Evolutionary conservation across 2,797 vertebrate species (phyloP).

Genomic region (Anguilla pacifica): DNA sequence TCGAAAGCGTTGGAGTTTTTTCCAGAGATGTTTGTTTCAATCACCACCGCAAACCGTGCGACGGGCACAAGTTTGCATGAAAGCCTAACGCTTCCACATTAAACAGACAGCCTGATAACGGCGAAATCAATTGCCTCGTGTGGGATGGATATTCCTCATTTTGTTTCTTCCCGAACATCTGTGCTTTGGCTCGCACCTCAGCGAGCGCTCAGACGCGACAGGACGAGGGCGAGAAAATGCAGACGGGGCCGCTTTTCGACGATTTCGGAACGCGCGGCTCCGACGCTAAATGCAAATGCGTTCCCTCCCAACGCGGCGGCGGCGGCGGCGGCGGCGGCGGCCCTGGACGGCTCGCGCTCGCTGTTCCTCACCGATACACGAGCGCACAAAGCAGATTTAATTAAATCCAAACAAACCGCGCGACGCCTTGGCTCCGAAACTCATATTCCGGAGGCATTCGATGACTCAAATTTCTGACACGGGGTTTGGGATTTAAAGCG

Average conservation of each 20-base stretch:
- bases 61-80: neutral
- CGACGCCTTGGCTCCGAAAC: neutral
- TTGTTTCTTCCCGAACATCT: neutral
- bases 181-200: neutral
- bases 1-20: neutral
- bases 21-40: neutral
- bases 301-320: neutral
- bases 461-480: neutral
- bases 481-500: neutral
- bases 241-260: neutral
- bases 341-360: neutral
- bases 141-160: neutral
- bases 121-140: neutral
- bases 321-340: neutral
- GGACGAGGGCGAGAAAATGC: neutral
- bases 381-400: neutral
- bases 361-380: neutral
- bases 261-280: neutral
- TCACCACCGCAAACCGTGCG: neutral
- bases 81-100: neutral
- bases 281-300: neutral
- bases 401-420: conserved; percentile 13
- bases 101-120: neutral
- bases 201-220: neutral
- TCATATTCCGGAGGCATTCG: conserved; percentile 4